Evolutionary conservation across 1,140 invertebrate genomes (phyloP), one percentile per base, ranked within the genome.

Genomic region (Drosophila pachea): DNA sequence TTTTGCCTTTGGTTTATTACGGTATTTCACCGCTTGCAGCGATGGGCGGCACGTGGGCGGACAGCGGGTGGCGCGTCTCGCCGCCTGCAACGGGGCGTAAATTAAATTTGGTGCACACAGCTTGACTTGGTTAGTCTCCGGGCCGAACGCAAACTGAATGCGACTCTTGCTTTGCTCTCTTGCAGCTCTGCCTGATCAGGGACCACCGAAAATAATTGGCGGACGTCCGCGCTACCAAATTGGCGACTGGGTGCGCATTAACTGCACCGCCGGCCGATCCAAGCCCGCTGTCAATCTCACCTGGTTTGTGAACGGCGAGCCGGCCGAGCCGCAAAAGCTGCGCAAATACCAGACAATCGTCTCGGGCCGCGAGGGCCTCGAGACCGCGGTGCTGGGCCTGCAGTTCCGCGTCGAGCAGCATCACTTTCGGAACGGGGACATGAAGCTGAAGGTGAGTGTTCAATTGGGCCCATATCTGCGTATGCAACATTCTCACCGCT

Each of bases 251-350:
- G 93, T 94, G 4, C 89, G 91, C 47, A 91, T 94, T 73, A 94
- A 94, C 86, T 95, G 94, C 87, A 94, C 93, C 11, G 94, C 93
- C 9, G 91, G 91, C 2, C 90, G 92, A 65, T 94, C 94, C 32
- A 93, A 93, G 73, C 94, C 94, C 42, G 92, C 94, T 7, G 93
- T 94, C n/a, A 91, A 91, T 42, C 90, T 95, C 32, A 91, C 90
- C 14, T 95, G 94, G 94, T 94, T 92, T 87, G 93, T 95, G 74
- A 95, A 95, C 79, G 93, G 93, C 22, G 92, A 94, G 53, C 91
- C 91, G 63, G 94, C 92, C 11, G 92, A 93, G 32, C 76, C 89
- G 43, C 77, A 90, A 36, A 89, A 91, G 43, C 68, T 93, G 16
- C 87, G 90, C n/a, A 86, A 76, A 35, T 92, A 92, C 43, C 91